Evolutionary conservation across 2,113 vertebrate species (phyloP), one percentile per base, ranked within the genome.

Genomic region (Acinonyx jubatus): DNA sequence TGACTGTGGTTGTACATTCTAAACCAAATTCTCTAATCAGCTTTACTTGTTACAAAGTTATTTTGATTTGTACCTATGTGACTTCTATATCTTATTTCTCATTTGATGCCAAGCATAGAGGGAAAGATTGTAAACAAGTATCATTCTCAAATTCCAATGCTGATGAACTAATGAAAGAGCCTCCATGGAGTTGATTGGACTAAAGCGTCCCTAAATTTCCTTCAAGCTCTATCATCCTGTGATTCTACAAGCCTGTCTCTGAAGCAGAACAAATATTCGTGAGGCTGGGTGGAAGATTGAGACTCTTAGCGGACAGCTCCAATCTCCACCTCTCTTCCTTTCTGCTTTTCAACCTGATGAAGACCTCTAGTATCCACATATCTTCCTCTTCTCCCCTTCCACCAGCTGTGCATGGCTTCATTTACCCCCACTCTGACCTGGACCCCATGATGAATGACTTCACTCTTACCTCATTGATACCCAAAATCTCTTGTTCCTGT

Each of bases 11-110:
- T 63, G 13, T 45, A 41, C 33, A n/a, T 88, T 55, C 86, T 48
- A 83, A 79, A 88, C 33, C 38, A 74, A 57, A 31, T 74, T 85
- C 21, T 95, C 83, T 15, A 63, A 38, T 50, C 61, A 45, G 57
- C 21, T 93, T 87, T 94, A 52, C 19, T 29, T 76, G 2, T 91
- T 73, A 69, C 36, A 61, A 68, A 68, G 55, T 41, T 87, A 38
- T 69, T 63, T 94, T 79, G 33, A 96, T 33, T 83, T 80, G 65
- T 71, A 91, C 76, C 18, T n/a, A 18, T 89, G 81, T 91, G 76
- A 69, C 68, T 55, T 48, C 48, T 92, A 45, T 65, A 16, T 82
- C 61, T 87, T 66, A 88, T 73, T 94, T 92, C 50, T 92, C 92
- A 85, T 63, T 82, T 79, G 57, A 50, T 86, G 81, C 65, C 61